These are phyloP conservation scores for Scyliorhinus canicula DNA, from an alignment of 2,797 vertebrate species.

Conservation along the genomic window DNA sequence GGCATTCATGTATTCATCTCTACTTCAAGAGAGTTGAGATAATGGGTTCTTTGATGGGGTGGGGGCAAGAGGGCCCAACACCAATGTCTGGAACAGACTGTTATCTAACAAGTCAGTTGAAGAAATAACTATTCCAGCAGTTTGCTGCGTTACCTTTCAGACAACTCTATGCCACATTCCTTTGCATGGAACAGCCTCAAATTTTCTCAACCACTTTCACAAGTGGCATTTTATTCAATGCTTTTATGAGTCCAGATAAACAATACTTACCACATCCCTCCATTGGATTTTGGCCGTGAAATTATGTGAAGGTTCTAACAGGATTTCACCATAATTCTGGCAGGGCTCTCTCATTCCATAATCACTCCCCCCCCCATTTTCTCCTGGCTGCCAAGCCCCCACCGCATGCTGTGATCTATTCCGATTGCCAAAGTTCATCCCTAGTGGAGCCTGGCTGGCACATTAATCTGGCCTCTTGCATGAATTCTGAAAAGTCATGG, in stretches of 20 bases:
- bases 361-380: background rate
- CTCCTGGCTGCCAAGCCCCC: background rate
- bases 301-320: background rate
- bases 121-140: background rate
- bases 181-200: background rate
- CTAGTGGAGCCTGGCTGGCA: background rate
- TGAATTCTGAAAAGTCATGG: background rate
- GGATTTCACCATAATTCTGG: background rate
- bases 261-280: background rate
- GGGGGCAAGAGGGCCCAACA: background rate
- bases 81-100: background rate
- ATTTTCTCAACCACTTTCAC: background rate
- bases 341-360: background rate
- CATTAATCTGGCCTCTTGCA: background rate
- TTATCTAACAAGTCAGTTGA: background rate
- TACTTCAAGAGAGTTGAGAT: background rate
- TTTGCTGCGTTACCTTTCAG: background rate
- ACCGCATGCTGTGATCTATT: background rate
- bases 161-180: background rate
- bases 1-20: background rate
- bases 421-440: background rate
- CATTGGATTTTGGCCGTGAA: background rate
- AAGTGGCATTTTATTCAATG: background rate
- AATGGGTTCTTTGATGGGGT: background rate
- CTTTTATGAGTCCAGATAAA: background rate